Conservation (phyloP, 2,888 invertebrate genomes). For the Heliothis peltigera region DNA sequence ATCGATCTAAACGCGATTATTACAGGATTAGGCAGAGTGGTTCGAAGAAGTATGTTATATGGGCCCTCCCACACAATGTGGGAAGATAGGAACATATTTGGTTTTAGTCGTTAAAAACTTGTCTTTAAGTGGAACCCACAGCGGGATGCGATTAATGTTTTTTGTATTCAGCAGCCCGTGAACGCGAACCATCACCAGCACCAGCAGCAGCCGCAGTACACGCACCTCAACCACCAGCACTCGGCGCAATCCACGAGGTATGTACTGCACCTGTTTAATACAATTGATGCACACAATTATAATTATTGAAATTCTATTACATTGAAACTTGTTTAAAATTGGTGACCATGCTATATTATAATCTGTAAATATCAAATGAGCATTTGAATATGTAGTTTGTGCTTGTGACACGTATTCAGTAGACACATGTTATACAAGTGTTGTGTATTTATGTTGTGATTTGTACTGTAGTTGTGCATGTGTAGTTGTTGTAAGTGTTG, state of each 20-base stretch:
- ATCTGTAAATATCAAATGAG: background rate
- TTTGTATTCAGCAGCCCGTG: slow-evolving; percentile 66
- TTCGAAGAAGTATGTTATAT: no score
- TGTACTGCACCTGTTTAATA: slow-evolving; percentile 43
- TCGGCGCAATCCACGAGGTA: slow-evolving; percentile 82
- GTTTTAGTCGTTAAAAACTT: no score
- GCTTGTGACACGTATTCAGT: background rate
- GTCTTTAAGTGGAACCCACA: background rate
- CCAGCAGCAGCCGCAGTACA: slow-evolving; percentile 80
- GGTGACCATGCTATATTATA: no score
- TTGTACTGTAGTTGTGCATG: slow-evolving; percentile 10
- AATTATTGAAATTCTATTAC: no score
- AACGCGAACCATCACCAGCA: slow-evolving; percentile 86
- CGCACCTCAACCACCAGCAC: slow-evolving; percentile 84
- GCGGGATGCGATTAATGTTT: background rate
- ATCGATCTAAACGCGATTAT: no score
- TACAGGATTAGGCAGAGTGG: no score
- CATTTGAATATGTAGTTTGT: background rate
- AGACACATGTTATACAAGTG: background rate
- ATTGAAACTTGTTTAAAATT: no score
- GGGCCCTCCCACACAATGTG: no score
- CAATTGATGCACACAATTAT: no score
- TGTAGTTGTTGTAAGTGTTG: slow-evolving; percentile 1
- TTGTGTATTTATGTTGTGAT: background rate
- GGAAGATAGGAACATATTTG: no score